Evolutionary conservation across 2,888 invertebrate genomes (phyloP).

Genomic region (Azorinus chamasolen): DNA sequence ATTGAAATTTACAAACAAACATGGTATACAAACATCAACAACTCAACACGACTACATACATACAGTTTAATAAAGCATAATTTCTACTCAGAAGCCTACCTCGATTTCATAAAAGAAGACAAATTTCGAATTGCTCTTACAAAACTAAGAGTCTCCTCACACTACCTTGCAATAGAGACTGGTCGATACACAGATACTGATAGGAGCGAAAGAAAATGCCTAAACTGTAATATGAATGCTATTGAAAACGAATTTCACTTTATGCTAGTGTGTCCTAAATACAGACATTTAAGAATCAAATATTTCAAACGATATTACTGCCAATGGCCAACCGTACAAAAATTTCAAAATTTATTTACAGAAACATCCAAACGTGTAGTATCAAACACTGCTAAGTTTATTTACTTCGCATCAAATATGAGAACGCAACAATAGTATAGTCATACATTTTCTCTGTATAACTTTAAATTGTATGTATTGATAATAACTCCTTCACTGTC

Average conservation of each 20-base stretch:
- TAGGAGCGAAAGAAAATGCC: slow-evolving; percentile 22
- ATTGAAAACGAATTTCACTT: slow-evolving; percentile 26
- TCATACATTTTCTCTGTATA: too few species aligned
- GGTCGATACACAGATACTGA: slow-evolving; percentile 17
- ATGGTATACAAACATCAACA: slow-evolving; percentile 12
- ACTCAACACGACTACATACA: slow-evolving; percentile 13
- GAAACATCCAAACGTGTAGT: neutral
- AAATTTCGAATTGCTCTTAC: slow-evolving; percentile 16
- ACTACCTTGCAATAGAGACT: slow-evolving; percentile 13
- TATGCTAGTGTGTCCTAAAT: slow-evolving; percentile 19
- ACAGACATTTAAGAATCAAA: slow-evolving; percentile 10
- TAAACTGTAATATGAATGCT: slow-evolving; percentile 10
- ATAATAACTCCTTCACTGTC: too few species aligned
- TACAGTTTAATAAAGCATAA: slow-evolving; percentile 7
- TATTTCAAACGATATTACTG: slow-evolving; percentile 18
- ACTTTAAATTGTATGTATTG: too few species aligned
- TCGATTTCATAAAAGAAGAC: neutral
- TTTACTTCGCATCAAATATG: neutral
- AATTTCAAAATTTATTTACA: slow-evolving; percentile 14
- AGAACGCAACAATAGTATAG: neutral
- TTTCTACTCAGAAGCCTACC: slow-evolving; percentile 13
- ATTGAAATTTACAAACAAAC: slow-evolving; percentile 15
- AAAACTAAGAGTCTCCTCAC: slow-evolving; percentile 23
- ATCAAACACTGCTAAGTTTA: neutral
- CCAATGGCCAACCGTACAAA: slow-evolving; percentile 13